phyloP scores from a whole-genome alignment of 2,888 invertebrate species.

The Heliconius sara region DNA sequence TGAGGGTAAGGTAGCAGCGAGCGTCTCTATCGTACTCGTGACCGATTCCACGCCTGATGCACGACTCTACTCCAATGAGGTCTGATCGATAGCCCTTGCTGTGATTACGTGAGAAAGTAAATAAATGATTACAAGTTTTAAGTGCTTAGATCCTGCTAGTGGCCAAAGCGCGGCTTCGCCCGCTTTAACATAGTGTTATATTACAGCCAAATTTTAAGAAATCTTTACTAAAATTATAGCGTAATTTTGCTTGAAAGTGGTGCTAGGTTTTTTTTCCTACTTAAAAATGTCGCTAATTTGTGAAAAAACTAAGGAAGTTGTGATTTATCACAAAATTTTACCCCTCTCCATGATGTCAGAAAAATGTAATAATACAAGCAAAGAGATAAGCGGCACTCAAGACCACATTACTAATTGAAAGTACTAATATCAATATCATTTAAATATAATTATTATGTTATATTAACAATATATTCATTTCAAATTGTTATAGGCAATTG shows the following conservation, averaged over 20 bases:
- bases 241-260: too few relatives aligned
- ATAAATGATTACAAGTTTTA: constrained; percentile 14
- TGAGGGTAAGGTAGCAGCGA: constrained; percentile 7
- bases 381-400: not conserved
- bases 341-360: not conserved
- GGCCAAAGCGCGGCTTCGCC: too few relatives aligned
- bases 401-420: not conserved
- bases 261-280: too few relatives aligned
- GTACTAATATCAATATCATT: not conserved
- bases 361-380: not conserved
- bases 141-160: not conserved
- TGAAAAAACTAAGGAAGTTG: not conserved
- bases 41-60: constrained; percentile 41
- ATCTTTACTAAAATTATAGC: too few relatives aligned
- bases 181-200: too few relatives aligned
- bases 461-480: too few relatives aligned
- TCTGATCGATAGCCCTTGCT: constrained; percentile 17
- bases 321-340: not conserved
- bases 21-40: constrained; percentile 49
- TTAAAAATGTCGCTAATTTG: too few relatives aligned
- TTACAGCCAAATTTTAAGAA: too few relatives aligned
- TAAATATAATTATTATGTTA: not conserved
- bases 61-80: constrained; percentile 26
- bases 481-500: not conserved
- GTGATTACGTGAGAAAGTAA: constrained; percentile 28